Evolutionary conservation across 2,113 vertebrate genomes (phyloP), one percentile per base, ranked within the genome.

Genomic region (Cnemophilus loriae): DNA sequence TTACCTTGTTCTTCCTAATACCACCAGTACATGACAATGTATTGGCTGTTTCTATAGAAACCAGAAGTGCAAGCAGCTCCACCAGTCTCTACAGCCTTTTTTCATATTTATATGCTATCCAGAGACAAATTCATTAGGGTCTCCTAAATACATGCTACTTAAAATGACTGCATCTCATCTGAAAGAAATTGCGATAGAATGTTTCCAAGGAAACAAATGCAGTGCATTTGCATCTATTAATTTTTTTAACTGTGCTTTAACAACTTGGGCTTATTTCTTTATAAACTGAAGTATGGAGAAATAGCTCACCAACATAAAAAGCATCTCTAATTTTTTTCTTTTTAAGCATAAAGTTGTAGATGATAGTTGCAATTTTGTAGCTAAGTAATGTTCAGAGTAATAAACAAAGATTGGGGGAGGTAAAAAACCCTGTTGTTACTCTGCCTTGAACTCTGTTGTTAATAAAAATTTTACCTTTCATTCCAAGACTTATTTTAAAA

Each of bases 41-140:
- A 97, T 89, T 74, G 47, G 93, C 30, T 86, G 98, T 98, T 98
- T 97, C 98, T 95, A 98, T 98, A 97, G 98, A 98, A 98, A 98
- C 98, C 95, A 94, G 60, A 93, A 96, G 91, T 79, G 90, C 83
- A 74, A 85, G 83, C 60, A 46, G 92, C 95, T 95, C 91, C 79
- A 74, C 82, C 75, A 95, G 75, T 93, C 97, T 90, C 82, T 84
- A 47, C 81, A 27, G 53, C 61, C 95, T 96, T 96, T 95, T 96
- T 93, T 97, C 95, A 89, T 95, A 96, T 96, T 94, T 85, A 93
- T 93, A 90, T 95, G 96, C 92, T 92, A 92, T 81, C 93, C 70
- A 94, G 95, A 97, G 94, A 80, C 77, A 92, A 96, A 97, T 96
- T 97, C 96, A 98, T 97, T 97, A 98, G 91, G 35, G 32, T 63